Percentiles rank a stretch among this genome's conserved stretches.
Conservation (phyloP, 2,797 vertebrate genomes). For the Galaxias olidus region DNA sequence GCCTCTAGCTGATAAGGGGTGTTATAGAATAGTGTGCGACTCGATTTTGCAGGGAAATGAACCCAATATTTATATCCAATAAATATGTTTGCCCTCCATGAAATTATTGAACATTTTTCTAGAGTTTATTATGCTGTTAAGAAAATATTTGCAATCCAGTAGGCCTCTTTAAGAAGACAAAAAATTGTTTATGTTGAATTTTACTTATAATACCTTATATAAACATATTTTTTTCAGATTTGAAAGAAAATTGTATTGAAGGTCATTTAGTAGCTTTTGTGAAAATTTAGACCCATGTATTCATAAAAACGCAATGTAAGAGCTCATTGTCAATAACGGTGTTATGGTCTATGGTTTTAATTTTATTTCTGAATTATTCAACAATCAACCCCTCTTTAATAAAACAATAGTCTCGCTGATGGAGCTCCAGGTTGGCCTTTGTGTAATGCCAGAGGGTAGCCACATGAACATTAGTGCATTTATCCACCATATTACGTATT, state of each 20-base stretch:
- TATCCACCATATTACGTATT: background rate
- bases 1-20: conserved; percentile 78
- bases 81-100: conserved; percentile 61
- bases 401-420: conserved; percentile 44
- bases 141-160: conserved; percentile 37
- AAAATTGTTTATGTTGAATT: conserved; percentile 23
- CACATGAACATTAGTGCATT: conserved; percentile 19
- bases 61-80: conserved; percentile 72
- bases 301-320: conserved; percentile 14
- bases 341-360: background rate
- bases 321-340: background rate
- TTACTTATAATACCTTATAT: background rate
- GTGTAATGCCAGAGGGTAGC: conserved; percentile 2
- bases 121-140: conserved; percentile 65
- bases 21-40: conserved; percentile 77
- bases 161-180: conserved; percentile 41
- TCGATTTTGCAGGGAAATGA: conserved; percentile 69
- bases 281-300: conserved; percentile 15
- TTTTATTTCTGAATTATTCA: conserved; percentile 15
- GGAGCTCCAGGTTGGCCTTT: background rate
- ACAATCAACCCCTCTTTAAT: conserved; percentile 32
- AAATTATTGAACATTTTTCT: conserved; percentile 66
- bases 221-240: conserved; percentile 22
- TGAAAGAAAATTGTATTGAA: conserved; percentile 9
- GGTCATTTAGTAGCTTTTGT: conserved; percentile 18